Conservation (phyloP, 2,888 invertebrate species). For the Aspidiotus destructor region DNA sequence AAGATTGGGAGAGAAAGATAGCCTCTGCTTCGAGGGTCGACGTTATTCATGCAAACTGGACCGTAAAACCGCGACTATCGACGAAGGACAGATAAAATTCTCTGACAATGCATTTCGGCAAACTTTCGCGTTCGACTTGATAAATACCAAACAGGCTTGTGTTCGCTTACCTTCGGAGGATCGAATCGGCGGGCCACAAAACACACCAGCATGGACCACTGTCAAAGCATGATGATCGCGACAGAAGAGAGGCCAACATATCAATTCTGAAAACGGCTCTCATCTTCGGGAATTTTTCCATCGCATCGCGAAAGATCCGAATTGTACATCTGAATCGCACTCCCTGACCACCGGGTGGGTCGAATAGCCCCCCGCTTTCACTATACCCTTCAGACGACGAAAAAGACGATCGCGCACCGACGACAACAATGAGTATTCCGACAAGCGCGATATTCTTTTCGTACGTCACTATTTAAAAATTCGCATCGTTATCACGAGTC, state of each 20-base stretch:
- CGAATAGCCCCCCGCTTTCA: no score
- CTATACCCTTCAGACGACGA: not conserved
- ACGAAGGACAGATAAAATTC: no score
- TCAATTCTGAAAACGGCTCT: conserved; percentile 18
- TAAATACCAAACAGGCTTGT: no score
- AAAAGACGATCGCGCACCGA: conserved; percentile 6
- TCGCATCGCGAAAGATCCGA: conserved; percentile 17
- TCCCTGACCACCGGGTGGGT: no score
- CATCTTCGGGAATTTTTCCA: conserved; percentile 24
- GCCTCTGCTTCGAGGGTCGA: no score
- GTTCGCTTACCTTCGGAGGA: conserved; percentile 31
- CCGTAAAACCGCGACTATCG: no score
- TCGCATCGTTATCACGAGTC: not conserved
- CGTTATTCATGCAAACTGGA: no score
- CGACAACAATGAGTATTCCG: no score
- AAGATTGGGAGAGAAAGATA: no score
- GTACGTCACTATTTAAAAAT: not conserved
- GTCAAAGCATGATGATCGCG: conserved; percentile 35
- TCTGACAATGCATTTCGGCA: no score
- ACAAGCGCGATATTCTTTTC: no score
- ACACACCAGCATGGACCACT: conserved; percentile 39
- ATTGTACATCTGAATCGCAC: not conserved
- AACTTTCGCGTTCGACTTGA: no score
- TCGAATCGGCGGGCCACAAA: conserved; percentile 33
- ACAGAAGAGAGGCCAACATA: conserved; percentile 26